These are phyloP conservation scores for Ascaphus truei DNA, from an alignment of 2,113 vertebrate species.

Conservation along the genomic window DNA sequence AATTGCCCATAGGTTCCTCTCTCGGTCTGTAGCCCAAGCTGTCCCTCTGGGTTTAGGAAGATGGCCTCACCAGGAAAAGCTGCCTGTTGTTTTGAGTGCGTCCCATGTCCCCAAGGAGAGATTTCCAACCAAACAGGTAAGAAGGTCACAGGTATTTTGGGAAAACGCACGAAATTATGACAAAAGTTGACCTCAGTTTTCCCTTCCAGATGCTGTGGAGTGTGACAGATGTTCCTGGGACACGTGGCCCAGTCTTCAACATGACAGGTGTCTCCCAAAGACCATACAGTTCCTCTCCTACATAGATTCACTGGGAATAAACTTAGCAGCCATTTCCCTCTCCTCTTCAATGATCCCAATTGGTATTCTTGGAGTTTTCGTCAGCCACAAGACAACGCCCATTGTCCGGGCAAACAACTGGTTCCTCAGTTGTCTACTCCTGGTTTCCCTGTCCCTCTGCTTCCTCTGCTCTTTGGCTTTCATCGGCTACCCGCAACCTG, in stretches of 20 bases:
- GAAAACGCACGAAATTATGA: too few species aligned
- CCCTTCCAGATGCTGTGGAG: neutral
- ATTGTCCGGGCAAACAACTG: constrained; percentile 21
- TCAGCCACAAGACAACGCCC: neutral
- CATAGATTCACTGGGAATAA: constrained; percentile 5
- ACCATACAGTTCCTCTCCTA: constrained; percentile 6
- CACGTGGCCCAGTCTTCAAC: neutral
- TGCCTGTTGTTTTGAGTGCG: neutral
- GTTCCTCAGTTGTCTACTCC: constrained; percentile 2
- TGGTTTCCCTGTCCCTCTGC: neutral
- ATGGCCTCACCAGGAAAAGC: neutral
- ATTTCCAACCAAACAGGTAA: neutral
- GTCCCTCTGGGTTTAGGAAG: neutral
- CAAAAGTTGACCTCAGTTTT: too few species aligned
- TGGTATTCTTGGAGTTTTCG: neutral
- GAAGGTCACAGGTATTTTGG: neutral
- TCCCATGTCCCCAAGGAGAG: neutral
- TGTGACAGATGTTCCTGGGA: neutral
- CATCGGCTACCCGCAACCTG: neutral
- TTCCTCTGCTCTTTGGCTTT: constrained; percentile 6
- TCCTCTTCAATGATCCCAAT: neutral
- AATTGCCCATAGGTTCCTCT: neutral
- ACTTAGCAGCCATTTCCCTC: neutral
- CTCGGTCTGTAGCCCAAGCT: neutral
- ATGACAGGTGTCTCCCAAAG: constrained; percentile 11